Evolutionary conservation across 64 coral and sea anemone species (phyloP), one percentile per base, ranked within the genome.

Genomic region (Pocillopora verrucosa): DNA sequence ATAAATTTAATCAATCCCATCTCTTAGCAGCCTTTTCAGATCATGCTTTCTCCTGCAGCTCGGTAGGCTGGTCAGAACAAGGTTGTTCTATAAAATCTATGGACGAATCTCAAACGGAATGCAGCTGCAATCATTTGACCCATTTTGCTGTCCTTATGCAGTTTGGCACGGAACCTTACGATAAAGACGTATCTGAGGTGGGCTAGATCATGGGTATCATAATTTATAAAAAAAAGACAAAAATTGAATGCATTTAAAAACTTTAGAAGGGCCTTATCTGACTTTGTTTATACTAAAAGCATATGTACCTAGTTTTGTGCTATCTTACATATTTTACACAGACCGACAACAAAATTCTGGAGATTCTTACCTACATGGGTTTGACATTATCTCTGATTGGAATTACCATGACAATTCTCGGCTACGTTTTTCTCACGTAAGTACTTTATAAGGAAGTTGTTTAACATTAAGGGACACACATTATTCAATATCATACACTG

Each of bases 81-180:
- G 88, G 88, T 13, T 90, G 88, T 38, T 17, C 45, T 59, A 26
- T 82, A 30, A 36, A 59, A 73, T 41, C 3, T 4, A 73, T 74
- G 72, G 59, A 59, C 36, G 16, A 90, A 34, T 15, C 16, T 6
- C 2, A 35, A 45, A 90, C 78, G 0, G 77, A 58, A 25, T 92
- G 90, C 76, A 79, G 38, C 74, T 92, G 90, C n/a, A 92, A 87
- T 86, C 90, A 92, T 45, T 73, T 92, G 84, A 92, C 83, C n/a
- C 90, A 92, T 63, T 92, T 92, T 61, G 90, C 75, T 20, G 83
- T 92, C 59, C 90, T 92, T 0, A 77, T 92, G 72, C 90, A 87
- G 75, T 76, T 87, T 70, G 59, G 57, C 6, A 11, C 65, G 4
- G 41, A 6, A 4, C 0, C 65, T 45, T 36, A 22, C 20, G 5